Percentiles rank a stretch among this genome's conserved stretches.
phyloP scores from a whole-genome alignment of 2,797 vertebrate genomes.

The Amniataba percoides region DNA sequence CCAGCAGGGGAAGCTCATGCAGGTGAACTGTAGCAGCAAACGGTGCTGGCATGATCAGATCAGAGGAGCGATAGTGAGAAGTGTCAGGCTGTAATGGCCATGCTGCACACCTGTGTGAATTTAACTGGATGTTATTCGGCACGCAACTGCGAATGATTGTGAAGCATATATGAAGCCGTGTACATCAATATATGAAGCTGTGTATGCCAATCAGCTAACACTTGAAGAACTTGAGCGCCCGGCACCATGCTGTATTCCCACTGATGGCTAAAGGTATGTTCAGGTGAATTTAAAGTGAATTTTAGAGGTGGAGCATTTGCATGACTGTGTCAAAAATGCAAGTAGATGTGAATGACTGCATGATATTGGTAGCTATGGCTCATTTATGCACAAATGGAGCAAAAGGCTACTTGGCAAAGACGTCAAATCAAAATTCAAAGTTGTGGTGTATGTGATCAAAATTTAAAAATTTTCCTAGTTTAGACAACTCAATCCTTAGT shows the following conservation, averaged over 20 bases:
- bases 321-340: background rate
- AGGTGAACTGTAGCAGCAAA: background rate
- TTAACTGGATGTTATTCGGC: background rate
- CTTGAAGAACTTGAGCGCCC: background rate
- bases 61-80: background rate
- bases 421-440: background rate
- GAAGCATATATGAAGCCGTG: background rate
- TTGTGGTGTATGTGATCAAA: slow-evolving; percentile 17
- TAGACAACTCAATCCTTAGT: slow-evolving; percentile 37
- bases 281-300: background rate
- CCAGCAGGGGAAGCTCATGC: background rate
- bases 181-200: background rate
- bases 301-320: background rate
- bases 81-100: background rate
- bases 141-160: background rate
- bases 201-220: background rate
- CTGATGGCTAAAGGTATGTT: background rate
- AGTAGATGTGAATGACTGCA: background rate
- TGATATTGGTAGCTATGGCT: background rate
- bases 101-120: background rate
- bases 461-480: slow-evolving; percentile 5
- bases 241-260: too few species aligned
- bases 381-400: background rate
- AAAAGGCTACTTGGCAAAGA: too few species aligned
- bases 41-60: background rate